Evolutionary conservation across 92 coral and sea anemone genomes (phyloP), one percentile per base, ranked within the genome.

Genomic region (Zoanthus sansibaricus): DNA sequence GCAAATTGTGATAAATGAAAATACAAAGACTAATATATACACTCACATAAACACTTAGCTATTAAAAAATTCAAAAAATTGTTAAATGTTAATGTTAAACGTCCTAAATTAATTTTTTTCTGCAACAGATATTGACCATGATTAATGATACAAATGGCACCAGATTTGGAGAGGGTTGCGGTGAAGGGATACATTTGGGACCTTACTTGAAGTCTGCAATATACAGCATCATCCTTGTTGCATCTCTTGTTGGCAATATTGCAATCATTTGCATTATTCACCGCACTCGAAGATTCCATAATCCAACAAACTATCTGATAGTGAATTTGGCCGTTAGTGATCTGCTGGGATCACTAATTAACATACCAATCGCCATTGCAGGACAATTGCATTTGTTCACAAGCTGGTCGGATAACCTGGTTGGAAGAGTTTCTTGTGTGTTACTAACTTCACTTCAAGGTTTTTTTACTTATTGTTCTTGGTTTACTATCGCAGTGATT

Each of bases 401-500:
- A n/a, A 58, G 78, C 1, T 94, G 95, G 98, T 83, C 87, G 70
- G 88, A 88, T 6, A 94, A 95, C 12, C 44, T 49, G 44, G 78
- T 77, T 33, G 95, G 98, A 7, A 73, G 44, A n/a, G 75, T 92
- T 33, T 67, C 90, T 20, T 94, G 98, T 82, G 87, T 89, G 54
- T 37, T 83, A 32, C 72, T 83, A 15, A 77, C 48, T 54, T 89
- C 93, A 83, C 75, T 94, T 16, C 91, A 87, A 76, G 95, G 95
- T 1, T 54, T 92, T 13, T 93, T 96, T 54, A 88, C 91, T 55
- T 88, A 92, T 66, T 93, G 98, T 78, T 95, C 98, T 16, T 93
- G 95, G 44, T 77, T 97, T 55, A 91, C 97, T 0, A 92, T 96
- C 88, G 86, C 93, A 13, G 92, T 94, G 20, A 95, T 96, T 18